Evolutionary conservation across 2,113 vertebrate genomes (phyloP), one percentile per base, ranked within the genome.

Genomic region (Oxyruncus cristatus): DNA sequence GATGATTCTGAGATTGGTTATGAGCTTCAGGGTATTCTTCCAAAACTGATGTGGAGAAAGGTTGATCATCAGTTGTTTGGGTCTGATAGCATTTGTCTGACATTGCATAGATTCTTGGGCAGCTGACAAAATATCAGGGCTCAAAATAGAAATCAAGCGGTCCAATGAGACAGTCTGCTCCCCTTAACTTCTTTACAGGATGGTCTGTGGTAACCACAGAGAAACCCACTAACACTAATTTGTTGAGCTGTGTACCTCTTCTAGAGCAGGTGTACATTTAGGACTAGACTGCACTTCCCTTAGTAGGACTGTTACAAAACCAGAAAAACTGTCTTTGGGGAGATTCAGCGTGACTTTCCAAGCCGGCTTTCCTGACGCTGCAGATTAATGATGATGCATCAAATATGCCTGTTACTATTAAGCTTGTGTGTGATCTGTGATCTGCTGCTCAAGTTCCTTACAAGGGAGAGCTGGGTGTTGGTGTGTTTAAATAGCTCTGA

Each of bases 171-270:
- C 55, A 33, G 11, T 61, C 47, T 47, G 52, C 17, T 89, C 27
- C 37, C 39, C 12, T 8, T 42, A 67, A 42, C 39, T 49, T 52
- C 33, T 87, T 89, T 30, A 63, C 20, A 59, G 24, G 6, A 11
- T 4, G 42, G 17, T 15, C 39, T 46, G 7, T 32, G 73, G 20
- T 61, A 82, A 82, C 12, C 14, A 21, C 30, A 32, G 62, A 87
- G 17, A 72, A 96, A 89, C 2, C 7, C 49, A 21, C 50, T 35
- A 17, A 78, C 89, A 78, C 23, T 14, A 63, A 9, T 35, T 50
- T 0, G 0, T 14, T 56, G 32, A 78, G 49, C 32, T n/a, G 12
- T 1, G 0, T 55, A 35, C 13, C 5, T 66, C 53, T 73, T 5
- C n/a, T 53, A 42, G 11, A 85, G 9, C 5, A 12, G 14, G 21